Evolutionary conservation across 2,888 invertebrate species (phyloP).

Genomic region (Entomobrya proxima): DNA sequence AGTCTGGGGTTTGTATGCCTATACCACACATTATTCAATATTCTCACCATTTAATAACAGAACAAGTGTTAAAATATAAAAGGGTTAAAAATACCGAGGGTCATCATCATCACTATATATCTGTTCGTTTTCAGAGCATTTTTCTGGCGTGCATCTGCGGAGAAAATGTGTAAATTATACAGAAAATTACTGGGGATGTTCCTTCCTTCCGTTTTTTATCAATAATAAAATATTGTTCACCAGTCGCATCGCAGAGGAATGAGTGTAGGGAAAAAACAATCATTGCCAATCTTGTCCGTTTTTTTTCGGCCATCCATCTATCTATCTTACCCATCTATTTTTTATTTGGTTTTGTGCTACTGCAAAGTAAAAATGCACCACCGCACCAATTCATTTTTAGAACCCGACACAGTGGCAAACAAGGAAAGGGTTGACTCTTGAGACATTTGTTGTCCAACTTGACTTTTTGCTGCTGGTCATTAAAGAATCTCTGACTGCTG

Average conservation of each 20-base stretch:
- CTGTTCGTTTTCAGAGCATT: neutral
- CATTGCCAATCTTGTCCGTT: neutral
- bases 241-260: neutral
- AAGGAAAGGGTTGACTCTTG: conserved; percentile 65
- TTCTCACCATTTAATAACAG: neutral
- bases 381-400: neutral
- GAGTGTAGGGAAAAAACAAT: neutral
- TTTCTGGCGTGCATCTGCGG: neutral
- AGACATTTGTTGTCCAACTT: conserved; percentile 56
- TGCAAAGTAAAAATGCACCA: neutral
- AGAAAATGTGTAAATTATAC: conserved; percentile 63
- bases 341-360: neutral
- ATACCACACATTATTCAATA: conserved; percentile 6
- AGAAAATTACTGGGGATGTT: conserved; percentile 44
- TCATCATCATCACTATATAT: conserved; percentile 22
- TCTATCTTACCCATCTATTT: neutral
- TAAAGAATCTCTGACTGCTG: conserved; percentile 1
- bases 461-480: conserved; percentile 52
- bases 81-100: conserved; percentile 35
- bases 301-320: neutral
- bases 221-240: neutral
- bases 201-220: conserved; percentile 4
- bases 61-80: conserved; percentile 9
- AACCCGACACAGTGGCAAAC: neutral
- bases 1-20: neutral